Evolutionary conservation across 53 echinoderm and acorn worm species (phyloP), one percentile per base, ranked within the genome.

Genomic region (Crossaster papposus): DNA sequence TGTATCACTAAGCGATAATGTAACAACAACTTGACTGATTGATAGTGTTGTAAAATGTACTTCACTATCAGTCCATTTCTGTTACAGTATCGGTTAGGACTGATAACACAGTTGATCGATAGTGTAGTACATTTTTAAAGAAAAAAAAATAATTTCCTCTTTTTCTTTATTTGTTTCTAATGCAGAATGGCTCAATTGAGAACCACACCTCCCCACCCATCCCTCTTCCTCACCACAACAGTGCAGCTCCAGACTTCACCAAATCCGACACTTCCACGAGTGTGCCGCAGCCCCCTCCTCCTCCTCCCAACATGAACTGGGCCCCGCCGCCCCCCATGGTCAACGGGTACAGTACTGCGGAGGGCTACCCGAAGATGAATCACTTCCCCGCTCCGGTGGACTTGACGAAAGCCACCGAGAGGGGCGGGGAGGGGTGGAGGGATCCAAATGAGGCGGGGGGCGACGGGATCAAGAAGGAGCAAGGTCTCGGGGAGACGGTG

Each of bases 341-440:
- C 24, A 91, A 79, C 70, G 68, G 78, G 31, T 83, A 53, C 83
- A 84, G 68, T 80, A 65, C 54, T 52, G 64, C 58, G 63, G 71
- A 89, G 51, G 70, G 50, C 89, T 87, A 87, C 36, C 76, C 87
- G 33, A 87, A 87, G 55, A 87, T 87, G 87, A 87, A 72, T 74
- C 88, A 82, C 81, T 87, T 36, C 50, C 81, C 65, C 23, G 30
- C 51, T 64, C 89, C 68, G 36, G 62, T 58, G 7, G 87, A 87
- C 54, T 31, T 87, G 87, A 36, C 63, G 26, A 87, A 87, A 77
- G 79, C 80, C 65, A 72, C 32, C 77, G 64, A 79, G 62, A 73
- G 64, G 83, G 35, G 12, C 20, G 74, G 89, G 55, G 89, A 86
- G 70, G 65, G 84, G 20, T 64, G 79, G 88, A 83, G 90, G 78